These are phyloP conservation scores for Pogonomyrmex californicus DNA, from an alignment of 1,140 invertebrate species.

Conservation along the genomic window DNA sequence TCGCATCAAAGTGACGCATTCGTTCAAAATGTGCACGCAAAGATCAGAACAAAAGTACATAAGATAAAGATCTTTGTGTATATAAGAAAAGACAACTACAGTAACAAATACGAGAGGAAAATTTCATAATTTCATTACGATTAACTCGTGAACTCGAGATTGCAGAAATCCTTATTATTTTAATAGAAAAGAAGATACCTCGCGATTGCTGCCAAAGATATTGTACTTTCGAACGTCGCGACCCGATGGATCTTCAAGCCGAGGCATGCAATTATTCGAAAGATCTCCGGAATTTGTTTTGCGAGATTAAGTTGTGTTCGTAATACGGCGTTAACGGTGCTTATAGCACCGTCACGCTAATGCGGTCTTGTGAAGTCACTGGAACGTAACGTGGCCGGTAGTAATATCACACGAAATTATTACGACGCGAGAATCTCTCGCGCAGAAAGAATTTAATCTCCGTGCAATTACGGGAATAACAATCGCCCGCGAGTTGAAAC, in stretches of 20 bases:
- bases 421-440: conserved; percentile 4
- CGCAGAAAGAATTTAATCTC: conserved; percentile 64
- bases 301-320: conserved; percentile 35
- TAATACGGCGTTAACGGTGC: conserved; percentile 9
- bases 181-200: background rate
- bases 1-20: background rate
- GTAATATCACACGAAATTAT: conserved; percentile 55
- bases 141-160: background rate
- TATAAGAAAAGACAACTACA: background rate
- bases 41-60: background rate
- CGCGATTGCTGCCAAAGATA: background rate
- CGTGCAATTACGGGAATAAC: conserved; percentile 44
- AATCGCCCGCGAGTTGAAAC: background rate
- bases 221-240: background rate
- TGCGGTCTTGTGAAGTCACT: conserved; percentile 69
- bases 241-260: background rate
- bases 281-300: background rate
- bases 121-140: background rate
- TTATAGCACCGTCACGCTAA: conserved; percentile 70
- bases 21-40: conserved; percentile 6
- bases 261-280: background rate
- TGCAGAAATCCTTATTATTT: background rate
- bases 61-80: background rate
- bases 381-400: conserved; percentile 52
- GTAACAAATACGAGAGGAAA: background rate